A percentile compares a stretch with the other conserved stretches of the same genome.
Evolutionary conservation across 2,888 invertebrate species (phyloP).

Genomic region (Capitulum mitella): DNA sequence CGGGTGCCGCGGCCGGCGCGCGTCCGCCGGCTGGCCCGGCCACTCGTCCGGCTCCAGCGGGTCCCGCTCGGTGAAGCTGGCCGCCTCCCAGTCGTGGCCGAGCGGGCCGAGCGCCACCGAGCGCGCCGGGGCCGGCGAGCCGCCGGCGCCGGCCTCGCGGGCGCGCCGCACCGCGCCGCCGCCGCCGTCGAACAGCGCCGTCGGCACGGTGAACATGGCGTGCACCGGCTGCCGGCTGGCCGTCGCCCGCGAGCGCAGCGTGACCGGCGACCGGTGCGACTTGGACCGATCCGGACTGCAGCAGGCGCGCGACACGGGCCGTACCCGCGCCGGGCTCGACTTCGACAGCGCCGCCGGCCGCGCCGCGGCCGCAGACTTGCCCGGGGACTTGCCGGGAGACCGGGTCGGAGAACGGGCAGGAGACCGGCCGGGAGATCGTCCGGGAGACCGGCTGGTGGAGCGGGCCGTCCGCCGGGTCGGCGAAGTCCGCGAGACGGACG

Average conservation of each 20-base stretch:
- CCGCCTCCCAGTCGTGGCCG: background rate
- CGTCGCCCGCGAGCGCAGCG: conserved; percentile 8
- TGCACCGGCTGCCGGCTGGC: background rate
- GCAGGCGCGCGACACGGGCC: background rate
- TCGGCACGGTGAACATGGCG: conserved; percentile 8
- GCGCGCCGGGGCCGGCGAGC: background rate
- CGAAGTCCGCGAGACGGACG: too few relatives aligned
- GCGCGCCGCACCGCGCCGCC: background rate
- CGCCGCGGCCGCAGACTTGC: background rate
- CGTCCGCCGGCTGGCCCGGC: background rate
- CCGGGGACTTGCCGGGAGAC: too few relatives aligned
- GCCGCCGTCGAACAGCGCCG: background rate
- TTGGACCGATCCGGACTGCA: background rate
- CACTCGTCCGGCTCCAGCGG: background rate
- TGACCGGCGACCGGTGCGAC: background rate
- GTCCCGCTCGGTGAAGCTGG: background rate
- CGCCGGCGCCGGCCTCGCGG: background rate
- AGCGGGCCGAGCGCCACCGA: background rate
- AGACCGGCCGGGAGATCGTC: too few relatives aligned
- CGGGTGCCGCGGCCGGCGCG: background rate
- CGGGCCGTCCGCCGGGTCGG: background rate
- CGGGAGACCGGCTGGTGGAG: too few relatives aligned
- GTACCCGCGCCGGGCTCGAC: background rate
- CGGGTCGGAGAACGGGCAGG: too few relatives aligned
- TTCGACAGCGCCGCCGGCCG: background rate